A percentile compares a stretch with the other conserved stretches of the same genome.
Conservation (phyloP, 2,888 invertebrate species). For the Rhorus exstirpatorius region DNA sequence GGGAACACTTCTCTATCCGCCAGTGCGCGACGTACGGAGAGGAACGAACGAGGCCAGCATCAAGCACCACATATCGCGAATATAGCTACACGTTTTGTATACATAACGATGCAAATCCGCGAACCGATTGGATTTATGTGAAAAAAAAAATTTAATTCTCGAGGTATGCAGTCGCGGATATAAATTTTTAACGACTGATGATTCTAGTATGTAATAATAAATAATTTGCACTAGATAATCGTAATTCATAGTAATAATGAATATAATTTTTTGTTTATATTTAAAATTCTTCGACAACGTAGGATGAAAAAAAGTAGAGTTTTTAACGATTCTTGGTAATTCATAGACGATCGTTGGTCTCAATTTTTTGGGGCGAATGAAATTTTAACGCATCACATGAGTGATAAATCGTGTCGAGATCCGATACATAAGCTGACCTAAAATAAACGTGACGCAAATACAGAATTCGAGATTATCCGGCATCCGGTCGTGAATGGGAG, state of each 20-base stretch:
- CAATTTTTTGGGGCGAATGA: background rate
- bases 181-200: too few species aligned
- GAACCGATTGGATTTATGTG: too few species aligned
- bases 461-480: constrained; percentile 8
- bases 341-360: background rate
- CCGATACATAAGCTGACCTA: constrained; percentile 2
- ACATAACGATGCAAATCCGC: background rate
- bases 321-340: background rate
- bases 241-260: too few species aligned
- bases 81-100: background rate
- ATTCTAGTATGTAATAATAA: too few species aligned
- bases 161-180: too few species aligned
- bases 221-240: too few species aligned
- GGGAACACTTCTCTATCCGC: constrained; percentile 3
- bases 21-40: background rate
- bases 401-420: constrained; percentile 44
- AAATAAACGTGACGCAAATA: constrained; percentile 26
- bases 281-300: too few species aligned
- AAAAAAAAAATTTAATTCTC: too few species aligned
- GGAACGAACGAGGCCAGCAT: constrained; percentile 17
- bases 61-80: constrained; percentile 10
- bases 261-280: too few species aligned
- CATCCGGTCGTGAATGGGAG: background rate
- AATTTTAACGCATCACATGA: constrained; percentile 31
- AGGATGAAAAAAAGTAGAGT: background rate